Evolutionary conservation across 2,888 invertebrate species (phyloP), one percentile per base, ranked within the genome.

Genomic region (Heteropelma amictum): DNA sequence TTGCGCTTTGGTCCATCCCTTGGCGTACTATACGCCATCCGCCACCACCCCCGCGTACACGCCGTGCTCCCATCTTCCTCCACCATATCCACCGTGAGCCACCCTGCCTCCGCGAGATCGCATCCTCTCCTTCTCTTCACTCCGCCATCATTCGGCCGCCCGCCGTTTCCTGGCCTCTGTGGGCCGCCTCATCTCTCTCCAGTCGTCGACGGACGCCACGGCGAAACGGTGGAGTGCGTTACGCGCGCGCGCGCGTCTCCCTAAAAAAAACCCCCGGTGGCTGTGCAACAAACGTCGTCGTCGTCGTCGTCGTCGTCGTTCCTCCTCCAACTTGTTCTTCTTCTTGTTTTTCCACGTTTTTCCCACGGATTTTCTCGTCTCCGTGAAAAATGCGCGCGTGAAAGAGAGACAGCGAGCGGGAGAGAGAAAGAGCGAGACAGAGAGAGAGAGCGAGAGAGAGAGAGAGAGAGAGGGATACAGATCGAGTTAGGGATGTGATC

Each of bases 181-280:
- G 64, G 21, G 14, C 56, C 60, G 65, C 63, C 69, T 64, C 65
- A 68, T 76, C 76, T 56, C 72, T 72, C 72, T 77, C 78, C 78
- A 78, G 78, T 78, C 76, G 78, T 73, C 73, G 73, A 73, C 78
- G 76, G 76, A 76, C 78, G 76, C 76, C 73, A 77, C 77, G 77
- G 71, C 73, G 75, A 76, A 70, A 64, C 76, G 77, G 73, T 76
- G 64, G 70, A 78, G 58, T 58, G 68, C 68, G 68, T 49, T 49
- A 49, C 30, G 58, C 73, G 78, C 78, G 79, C 71, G 74, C 76
- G 77, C 77, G 78, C 73, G 72, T 64, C 30, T 60, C 47, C 42
- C 69, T 64, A 70, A 74, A 65, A 47, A 58, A 68, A 68, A 72
- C 69, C 63, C 76, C 68, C 76, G 67, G 69, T 72, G 69, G 67